Evolutionary conservation across 2,888 invertebrate species (phyloP), one percentile per base, ranked within the genome.

Genomic region (Pteria penguin): DNA sequence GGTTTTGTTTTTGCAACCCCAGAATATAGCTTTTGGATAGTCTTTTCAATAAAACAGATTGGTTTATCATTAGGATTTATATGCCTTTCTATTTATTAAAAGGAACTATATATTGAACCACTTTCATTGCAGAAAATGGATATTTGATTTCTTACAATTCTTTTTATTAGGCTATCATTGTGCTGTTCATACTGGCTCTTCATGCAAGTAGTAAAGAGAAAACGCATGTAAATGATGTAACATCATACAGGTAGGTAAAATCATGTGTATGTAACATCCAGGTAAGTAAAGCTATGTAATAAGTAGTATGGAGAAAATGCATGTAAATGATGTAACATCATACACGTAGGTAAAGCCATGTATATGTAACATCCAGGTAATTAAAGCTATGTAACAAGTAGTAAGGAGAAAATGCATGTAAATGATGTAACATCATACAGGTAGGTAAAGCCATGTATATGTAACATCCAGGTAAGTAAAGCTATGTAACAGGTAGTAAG

Each of bases 371-470:
- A n/a, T n/a, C n/a, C n/a, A n/a, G n/a, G n/a, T n/a, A n/a, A n/a
- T n/a, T n/a, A n/a, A n/a, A n/a, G n/a, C n/a, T n/a, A n/a, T n/a
- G n/a, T n/a, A n/a, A n/a, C n/a, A 0, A 97, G 97, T 31, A 97
- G 97, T 90, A 96, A 81, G 65, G 88, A 89, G 76, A 89, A 89
- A 75, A 73, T 85, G 60, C 80, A 82, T 29, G 85, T 84, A 29
- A 94, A 96, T 79, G 97, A 97, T 77, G 96, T 96, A 88, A 96
- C 96, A 27, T 96, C 96, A 92, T 93, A 96, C 75, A 94, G 96
- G 94, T 95, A 86, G 52, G 61, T 58, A n/a, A n/a, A n/a, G n/a
- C n/a, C n/a, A n/a, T n/a, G n/a, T n/a, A n/a, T n/a, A n/a, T n/a
- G n/a, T n/a, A n/a, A n/a, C n/a, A n/a, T n/a, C n/a, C n/a, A n/a